Base-by-base conservation (phyloP, 2,113 vertebrate genomes). In the Anhinga rufa region DNA sequence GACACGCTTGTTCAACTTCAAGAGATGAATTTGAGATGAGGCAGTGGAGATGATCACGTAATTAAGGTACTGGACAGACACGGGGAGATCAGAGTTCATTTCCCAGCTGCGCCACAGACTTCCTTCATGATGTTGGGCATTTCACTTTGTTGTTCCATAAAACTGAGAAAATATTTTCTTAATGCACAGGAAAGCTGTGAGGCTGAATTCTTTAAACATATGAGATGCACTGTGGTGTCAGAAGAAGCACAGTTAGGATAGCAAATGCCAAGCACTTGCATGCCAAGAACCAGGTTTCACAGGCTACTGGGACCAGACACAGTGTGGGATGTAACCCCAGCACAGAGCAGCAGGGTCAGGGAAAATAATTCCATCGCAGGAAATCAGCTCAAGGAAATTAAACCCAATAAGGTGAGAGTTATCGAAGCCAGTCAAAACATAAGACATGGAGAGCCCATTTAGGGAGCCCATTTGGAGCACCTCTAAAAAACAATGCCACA, bases 61-160 rank as follows among this genome's bases (percentile, higher is more conserved):
- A 90, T 81, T 88, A 78, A 91, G 76, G 87, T 28, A 29, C 68
- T 71, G 89, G 93, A 68, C 94, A 95, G 91, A 54, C 68, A 66
- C 1, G 0, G 6, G 51, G 94, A 91, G 78, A 93, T 82, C 89
- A 88, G 70, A 95, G 91, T 86, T 95, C 92, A 94, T 64, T 55
- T 71, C 86, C 68, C 84, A 90, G 70, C 92, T 91, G 91, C 0
- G 0, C 66, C 91, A 91, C 86, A 68, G 58, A 68, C 75, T 90
- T 90, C 87, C 91, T 70, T 62, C 70, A 12, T 0, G 1, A 34
- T 8, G 38, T 6, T 69, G 81, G 26, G 62, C 49, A 85, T 62
- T 85, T 60, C 54, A 14, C 83, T 91, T 70, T 9, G 40, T 32
- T 58, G 25, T 34, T 64, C 61, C 58, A n/a, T 36, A 85, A 93